phyloP scores from a whole-genome alignment of 2,113 vertebrate genomes.

The Osmerus mordax region DNA sequence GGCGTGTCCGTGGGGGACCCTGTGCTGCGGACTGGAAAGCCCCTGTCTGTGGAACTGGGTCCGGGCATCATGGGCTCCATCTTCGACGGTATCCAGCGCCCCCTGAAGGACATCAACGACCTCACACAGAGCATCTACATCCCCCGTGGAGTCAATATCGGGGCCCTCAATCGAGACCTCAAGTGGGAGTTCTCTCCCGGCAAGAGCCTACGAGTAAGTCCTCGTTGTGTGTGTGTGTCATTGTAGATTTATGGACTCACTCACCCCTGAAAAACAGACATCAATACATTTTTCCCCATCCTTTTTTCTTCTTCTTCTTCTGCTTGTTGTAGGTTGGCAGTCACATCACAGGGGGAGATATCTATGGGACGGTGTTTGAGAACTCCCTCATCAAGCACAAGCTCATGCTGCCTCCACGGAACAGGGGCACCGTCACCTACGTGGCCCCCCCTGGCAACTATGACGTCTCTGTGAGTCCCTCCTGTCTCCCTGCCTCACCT shows the following conservation, averaged over 20 bases:
- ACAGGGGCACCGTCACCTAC: conserved; percentile 92
- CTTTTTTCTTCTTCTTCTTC: background rate
- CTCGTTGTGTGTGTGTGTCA: background rate
- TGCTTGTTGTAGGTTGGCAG: conserved; percentile 81
- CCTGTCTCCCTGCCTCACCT: background rate
- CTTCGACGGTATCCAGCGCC: conserved; percentile 98
- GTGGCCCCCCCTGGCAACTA: conserved; percentile 90
- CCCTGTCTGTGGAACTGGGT: conserved; percentile 92
- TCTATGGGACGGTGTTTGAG: conserved; percentile 87
- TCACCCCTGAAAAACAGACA: too few species aligned
- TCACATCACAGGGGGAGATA: conserved; percentile 96
- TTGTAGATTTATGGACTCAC: background rate
- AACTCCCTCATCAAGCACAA: conserved; percentile 97
- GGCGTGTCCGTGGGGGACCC: conserved; percentile 96
- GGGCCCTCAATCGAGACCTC: conserved; percentile 86
- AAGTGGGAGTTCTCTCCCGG: conserved; percentile 92
- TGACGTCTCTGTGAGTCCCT: conserved; percentile 83
- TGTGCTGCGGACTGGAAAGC: conserved; percentile 94
- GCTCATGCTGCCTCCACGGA: conserved; percentile 93
- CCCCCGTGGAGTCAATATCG: conserved; percentile 93
- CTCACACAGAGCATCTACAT: conserved; percentile 96
- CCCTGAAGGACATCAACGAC: conserved; percentile 89
- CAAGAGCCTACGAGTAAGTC: conserved; percentile 86
- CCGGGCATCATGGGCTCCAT: conserved; percentile 98
- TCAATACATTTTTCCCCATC: background rate